phyloP scores from a whole-genome alignment of 2,888 invertebrate genomes.

The Athetis lepigone region DNA sequence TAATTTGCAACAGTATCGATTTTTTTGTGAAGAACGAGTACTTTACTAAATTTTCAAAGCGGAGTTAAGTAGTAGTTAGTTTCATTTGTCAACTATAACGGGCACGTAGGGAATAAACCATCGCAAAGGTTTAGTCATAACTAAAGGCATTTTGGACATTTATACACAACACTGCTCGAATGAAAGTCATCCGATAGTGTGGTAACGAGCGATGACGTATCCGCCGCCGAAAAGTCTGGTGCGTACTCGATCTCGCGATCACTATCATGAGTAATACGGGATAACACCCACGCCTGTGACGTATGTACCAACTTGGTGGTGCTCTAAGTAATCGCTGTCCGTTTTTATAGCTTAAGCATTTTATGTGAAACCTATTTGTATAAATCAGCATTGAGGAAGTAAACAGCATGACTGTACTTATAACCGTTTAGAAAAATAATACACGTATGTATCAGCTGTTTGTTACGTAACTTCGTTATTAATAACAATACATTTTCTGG shows the following conservation, averaged over 20 bases:
- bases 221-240: slow-evolving; percentile 69
- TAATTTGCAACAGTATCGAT: slow-evolving; percentile 27
- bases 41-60: not conserved
- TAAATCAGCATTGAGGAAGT: slow-evolving; percentile 37
- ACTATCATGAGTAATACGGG: slow-evolving; percentile 66
- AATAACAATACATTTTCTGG: not conserved
- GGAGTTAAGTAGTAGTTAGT: slow-evolving; percentile 15
- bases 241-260: slow-evolving; percentile 63
- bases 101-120: slow-evolving; percentile 22
- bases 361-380: slow-evolving; percentile 37
- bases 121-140: slow-evolving; percentile 37
- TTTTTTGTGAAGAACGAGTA: slow-evolving; percentile 9
- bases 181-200: slow-evolving; percentile 58
- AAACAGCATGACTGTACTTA: slow-evolving; percentile 18
- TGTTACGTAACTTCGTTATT: not conserved
- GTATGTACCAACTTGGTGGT: slow-evolving; percentile 48
- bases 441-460: slow-evolving; percentile 5
- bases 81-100: slow-evolving; percentile 21
- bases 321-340: slow-evolving; percentile 56
- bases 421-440: slow-evolving; percentile 19
- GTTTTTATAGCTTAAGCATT: slow-evolving; percentile 53
- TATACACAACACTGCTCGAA: slow-evolving; percentile 36
- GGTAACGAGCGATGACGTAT: slow-evolving; percentile 63
- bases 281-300: slow-evolving; percentile 67
- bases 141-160: slow-evolving; percentile 42